Percentiles rank a stretch among this genome's conserved stretches.
phyloP scores from a whole-genome alignment of 92 coral and sea anemone genomes.

The Phenganax subtilis region DNA sequence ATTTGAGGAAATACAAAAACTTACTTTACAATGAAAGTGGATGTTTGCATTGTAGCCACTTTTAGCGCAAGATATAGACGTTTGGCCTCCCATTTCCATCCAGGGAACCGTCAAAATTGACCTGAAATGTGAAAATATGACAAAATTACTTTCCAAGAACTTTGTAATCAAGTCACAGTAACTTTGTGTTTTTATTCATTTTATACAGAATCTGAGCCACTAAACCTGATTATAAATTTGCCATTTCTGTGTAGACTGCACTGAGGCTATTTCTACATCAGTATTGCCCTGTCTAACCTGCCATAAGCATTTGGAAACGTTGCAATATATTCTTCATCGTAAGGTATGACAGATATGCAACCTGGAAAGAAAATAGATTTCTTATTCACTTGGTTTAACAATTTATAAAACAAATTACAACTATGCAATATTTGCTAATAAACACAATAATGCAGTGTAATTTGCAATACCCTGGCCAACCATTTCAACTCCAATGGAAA shows the following conservation, averaged over 20 bases:
- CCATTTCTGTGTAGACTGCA: neutral
- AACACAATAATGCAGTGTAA: neutral
- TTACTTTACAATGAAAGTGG: constrained; percentile 93
- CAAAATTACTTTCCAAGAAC: too few relatives aligned
- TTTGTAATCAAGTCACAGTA: too few relatives aligned
- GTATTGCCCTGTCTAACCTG: constrained; percentile 49
- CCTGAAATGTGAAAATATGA: constrained; percentile 39
- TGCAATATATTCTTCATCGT: constrained; percentile 88
- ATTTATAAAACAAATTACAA: neutral
- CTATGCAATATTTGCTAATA: neutral
- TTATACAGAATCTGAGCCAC: neutral
- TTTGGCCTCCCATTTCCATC: constrained; percentile 97
- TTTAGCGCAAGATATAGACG: constrained; percentile 72
- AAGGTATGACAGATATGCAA: constrained; percentile 84
- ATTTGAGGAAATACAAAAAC: neutral
- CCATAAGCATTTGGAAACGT: constrained; percentile 98
- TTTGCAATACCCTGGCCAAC: constrained; percentile 78
- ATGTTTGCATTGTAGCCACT: constrained; percentile 75
- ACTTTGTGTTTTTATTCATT: too few relatives aligned
- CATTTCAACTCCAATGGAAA: constrained; percentile 92
- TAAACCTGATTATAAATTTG: neutral
- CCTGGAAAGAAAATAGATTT: constrained; percentile 45
- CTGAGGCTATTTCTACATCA: neutral
- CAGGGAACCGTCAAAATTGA: constrained; percentile 94
- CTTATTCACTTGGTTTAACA: neutral